phyloP scores from a whole-genome alignment of 2,888 invertebrate species.

The Brassicogethes aeneus region DNA sequence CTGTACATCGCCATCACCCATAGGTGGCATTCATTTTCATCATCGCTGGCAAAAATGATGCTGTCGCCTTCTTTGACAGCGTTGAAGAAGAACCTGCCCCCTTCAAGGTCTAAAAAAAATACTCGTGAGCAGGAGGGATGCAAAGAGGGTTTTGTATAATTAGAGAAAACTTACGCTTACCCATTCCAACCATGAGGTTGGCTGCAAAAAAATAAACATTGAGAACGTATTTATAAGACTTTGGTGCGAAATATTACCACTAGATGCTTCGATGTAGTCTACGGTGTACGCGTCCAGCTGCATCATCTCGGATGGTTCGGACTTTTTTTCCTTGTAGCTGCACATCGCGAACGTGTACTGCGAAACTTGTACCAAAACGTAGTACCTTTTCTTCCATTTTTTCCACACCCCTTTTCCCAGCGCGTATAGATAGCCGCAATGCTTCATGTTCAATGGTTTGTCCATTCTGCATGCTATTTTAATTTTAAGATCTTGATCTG shows the following conservation, averaged over 20 bases:
- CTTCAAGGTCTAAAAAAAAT: conserved; percentile 67
- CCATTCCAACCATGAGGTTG: conserved; percentile 88
- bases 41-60: conserved; percentile 90
- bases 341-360: conserved; percentile 99
- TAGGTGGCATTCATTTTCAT: conserved; percentile 94
- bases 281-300: conserved; percentile 98
- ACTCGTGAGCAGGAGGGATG: conserved; percentile 3
- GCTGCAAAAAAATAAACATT: conserved; percentile 47
- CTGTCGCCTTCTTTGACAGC: conserved; percentile 98
- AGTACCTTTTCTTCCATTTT: conserved; percentile 98
- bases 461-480: conserved; percentile 98
- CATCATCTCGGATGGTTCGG: conserved; percentile 99
- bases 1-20: conserved; percentile 99
- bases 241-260: conserved; percentile 61
- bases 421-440: conserved; percentile 89
- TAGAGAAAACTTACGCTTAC: conserved; percentile 47
- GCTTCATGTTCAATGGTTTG: conserved; percentile 98
- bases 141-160: conserved; percentile 11
- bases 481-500: conserved; percentile 92
- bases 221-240: conserved; percentile 4
- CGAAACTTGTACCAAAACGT: conserved; percentile 96
- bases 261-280: conserved; percentile 95
- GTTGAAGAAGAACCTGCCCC: conserved; percentile 94
- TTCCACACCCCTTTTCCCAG: conserved; percentile 97
- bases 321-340: conserved; percentile 98